These are phyloP conservation scores for Cheirogaleus major DNA, from an alignment of 2,797 vertebrate species.

Conservation along the genomic window DNA sequence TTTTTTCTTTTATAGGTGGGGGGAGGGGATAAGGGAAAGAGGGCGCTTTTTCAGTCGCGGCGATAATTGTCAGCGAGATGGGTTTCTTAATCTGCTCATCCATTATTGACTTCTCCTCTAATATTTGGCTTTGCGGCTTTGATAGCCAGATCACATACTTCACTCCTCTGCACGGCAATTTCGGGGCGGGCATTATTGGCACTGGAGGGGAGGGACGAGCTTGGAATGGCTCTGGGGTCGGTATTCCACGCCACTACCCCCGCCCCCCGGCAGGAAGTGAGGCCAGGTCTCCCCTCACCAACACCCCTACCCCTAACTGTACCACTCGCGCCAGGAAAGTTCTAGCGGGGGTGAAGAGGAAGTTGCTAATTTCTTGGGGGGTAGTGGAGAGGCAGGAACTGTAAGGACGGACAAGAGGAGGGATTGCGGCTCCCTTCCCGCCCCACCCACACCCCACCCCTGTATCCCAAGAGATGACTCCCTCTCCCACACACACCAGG, in stretches of 20 bases:
- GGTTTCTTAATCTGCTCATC: slow-evolving; percentile 82
- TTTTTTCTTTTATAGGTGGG: slow-evolving; percentile 50
- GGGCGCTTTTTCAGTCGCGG: slow-evolving; percentile 71
- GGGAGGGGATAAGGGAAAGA: background rate
- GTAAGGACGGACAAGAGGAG: background rate
- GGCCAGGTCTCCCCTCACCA: background rate
- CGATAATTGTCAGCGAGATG: slow-evolving; percentile 80
- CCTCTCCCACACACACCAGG: fast-evolving
- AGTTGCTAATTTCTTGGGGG: background rate
- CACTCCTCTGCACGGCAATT: slow-evolving; percentile 84
- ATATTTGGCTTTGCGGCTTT: slow-evolving; percentile 81
- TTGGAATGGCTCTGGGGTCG: slow-evolving; percentile 52
- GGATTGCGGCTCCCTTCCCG: background rate
- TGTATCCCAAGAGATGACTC: background rate
- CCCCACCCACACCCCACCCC: no score
- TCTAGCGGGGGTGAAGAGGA: background rate
- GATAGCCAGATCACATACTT: slow-evolving; percentile 76
- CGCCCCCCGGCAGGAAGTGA: background rate
- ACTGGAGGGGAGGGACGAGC: slow-evolving; percentile 71
- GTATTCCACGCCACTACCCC: background rate
- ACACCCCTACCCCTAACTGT: background rate
- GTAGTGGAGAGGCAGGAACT: background rate
- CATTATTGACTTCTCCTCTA: slow-evolving; percentile 81
- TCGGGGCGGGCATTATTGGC: slow-evolving; percentile 75
- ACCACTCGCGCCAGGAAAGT: background rate